phyloP scores from a whole-genome alignment of 2,113 vertebrate species.

The Cheirogaleus medius region DNA sequence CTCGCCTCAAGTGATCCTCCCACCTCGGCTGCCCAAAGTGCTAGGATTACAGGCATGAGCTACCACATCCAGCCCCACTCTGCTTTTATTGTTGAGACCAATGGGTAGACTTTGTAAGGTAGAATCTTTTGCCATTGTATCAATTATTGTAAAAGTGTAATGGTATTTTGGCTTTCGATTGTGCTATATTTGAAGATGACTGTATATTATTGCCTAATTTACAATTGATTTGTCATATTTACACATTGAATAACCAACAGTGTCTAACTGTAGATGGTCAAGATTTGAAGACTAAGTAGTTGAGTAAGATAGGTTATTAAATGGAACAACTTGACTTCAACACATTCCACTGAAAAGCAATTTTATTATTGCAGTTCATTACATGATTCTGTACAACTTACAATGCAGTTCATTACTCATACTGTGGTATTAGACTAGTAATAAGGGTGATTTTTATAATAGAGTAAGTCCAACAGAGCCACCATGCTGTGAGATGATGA shows the following conservation, averaged over 20 bases:
- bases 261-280: not conserved
- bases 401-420: slow-evolving; percentile 44
- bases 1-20: too few relatives aligned
- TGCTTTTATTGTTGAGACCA: not conserved
- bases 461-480: not conserved
- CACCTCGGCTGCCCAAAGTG: too few relatives aligned
- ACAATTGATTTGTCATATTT: not conserved
- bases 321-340: slow-evolving; percentile 2
- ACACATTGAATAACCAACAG: not conserved
- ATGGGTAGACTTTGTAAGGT: not conserved
- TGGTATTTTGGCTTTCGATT: not conserved
- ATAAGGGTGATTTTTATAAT: slow-evolving; percentile 51
- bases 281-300: not conserved
- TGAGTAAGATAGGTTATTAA: slow-evolving; percentile 23
- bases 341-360: slow-evolving; percentile 33
- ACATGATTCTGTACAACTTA: slow-evolving; percentile 8
- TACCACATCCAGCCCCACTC: too few relatives aligned
- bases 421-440: not conserved
- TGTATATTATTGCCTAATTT: slow-evolving; percentile 24
- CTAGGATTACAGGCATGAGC: too few relatives aligned
- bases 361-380: slow-evolving; percentile 62
- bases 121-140: not conserved
- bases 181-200: not conserved
- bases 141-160: not conserved
- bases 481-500: slow-evolving; percentile 28